Percentiles rank a stretch among this genome's conserved stretches.
Conservation (phyloP, 2,113 vertebrate genomes). For the Campylomormyrus numenius region DNA sequence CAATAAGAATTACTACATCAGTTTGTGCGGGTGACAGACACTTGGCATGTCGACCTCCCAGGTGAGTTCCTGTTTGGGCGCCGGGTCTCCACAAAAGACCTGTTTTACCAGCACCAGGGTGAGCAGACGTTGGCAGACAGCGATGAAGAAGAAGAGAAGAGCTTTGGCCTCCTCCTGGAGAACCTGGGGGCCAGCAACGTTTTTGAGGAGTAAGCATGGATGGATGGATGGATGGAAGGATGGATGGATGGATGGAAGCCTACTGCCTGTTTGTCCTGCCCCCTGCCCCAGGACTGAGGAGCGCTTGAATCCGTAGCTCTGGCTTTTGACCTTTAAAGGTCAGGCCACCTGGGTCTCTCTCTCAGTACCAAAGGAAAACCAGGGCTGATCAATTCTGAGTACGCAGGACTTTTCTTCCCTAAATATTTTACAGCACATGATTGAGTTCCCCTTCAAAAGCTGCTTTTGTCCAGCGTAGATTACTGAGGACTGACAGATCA, state of each 20-base stretch:
- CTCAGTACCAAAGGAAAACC: not conserved
- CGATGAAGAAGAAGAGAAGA: slow-evolving; percentile 67
- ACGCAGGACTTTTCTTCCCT: not conserved
- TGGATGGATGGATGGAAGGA: not conserved
- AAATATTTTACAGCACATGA: slow-evolving; percentile 25
- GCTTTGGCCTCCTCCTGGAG: slow-evolving; percentile 78
- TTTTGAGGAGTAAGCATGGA: slow-evolving; percentile 70
- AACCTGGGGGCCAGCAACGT: slow-evolving; percentile 71
- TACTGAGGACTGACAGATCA: slow-evolving; percentile 31
- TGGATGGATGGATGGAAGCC: not conserved
- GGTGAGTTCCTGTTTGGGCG: slow-evolving; percentile 71
- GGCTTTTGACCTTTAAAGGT: not conserved
- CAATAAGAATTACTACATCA: not conserved
- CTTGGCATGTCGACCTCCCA: slow-evolving; percentile 45
- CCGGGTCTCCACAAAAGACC: slow-evolving; percentile 34
- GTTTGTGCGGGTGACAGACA: not conserved
- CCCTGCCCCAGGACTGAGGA: not conserved
- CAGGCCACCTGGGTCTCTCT: not conserved
- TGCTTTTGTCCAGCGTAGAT: slow-evolving; percentile 28
- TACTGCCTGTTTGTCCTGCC: not conserved
- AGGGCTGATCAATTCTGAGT: not conserved
- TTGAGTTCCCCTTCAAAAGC: slow-evolving; percentile 41
- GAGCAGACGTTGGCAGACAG: slow-evolving; percentile 34
- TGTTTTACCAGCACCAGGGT: slow-evolving; percentile 51
- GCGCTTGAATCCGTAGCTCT: not conserved